Conservation (phyloP, 1,140 invertebrate genomes). For the Diachasma alloeum region DNA sequence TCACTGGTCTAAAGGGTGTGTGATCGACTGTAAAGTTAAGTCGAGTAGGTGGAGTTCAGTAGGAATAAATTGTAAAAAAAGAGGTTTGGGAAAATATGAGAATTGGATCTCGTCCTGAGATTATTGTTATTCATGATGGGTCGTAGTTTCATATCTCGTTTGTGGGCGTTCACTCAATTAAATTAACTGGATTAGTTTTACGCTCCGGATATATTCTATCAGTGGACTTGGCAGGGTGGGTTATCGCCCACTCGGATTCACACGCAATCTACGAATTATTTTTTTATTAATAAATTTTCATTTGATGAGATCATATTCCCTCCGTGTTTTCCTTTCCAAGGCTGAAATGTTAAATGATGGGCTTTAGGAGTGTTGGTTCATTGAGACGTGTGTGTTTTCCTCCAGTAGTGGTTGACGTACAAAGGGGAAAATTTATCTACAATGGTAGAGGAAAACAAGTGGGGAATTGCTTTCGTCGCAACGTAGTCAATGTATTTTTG, state of each 20-base stretch:
- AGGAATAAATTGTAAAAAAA: background rate
- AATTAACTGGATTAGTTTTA: constrained; percentile 26
- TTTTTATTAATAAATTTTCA: background rate
- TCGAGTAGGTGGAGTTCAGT: background rate
- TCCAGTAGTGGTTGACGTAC: too few species aligned
- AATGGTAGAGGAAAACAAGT: too few species aligned
- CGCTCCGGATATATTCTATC: constrained; percentile 15
- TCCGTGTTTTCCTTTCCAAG: background rate
- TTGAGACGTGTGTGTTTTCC: too few species aligned
- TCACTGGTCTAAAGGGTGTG: background rate
- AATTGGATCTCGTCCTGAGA: background rate
- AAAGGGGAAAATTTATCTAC: too few species aligned
- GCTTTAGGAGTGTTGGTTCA: too few species aligned
- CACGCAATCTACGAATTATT: constrained; percentile 13
- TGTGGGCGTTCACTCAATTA: constrained; percentile 27
- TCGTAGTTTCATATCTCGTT: background rate
- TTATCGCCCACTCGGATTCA: constrained; percentile 14
- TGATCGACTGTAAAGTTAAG: constrained; percentile 1
- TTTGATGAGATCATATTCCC: background rate
- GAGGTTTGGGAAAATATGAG: background rate
- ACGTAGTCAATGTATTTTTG: too few species aligned
- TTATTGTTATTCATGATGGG: constrained; percentile 24
- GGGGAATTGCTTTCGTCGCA: too few species aligned
- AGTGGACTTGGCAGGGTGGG: background rate
- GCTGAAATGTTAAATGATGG: too few species aligned